Evolutionary conservation across 2,113 vertebrate genomes (phyloP).

Genomic region (Eretmochelys imbricata): DNA sequence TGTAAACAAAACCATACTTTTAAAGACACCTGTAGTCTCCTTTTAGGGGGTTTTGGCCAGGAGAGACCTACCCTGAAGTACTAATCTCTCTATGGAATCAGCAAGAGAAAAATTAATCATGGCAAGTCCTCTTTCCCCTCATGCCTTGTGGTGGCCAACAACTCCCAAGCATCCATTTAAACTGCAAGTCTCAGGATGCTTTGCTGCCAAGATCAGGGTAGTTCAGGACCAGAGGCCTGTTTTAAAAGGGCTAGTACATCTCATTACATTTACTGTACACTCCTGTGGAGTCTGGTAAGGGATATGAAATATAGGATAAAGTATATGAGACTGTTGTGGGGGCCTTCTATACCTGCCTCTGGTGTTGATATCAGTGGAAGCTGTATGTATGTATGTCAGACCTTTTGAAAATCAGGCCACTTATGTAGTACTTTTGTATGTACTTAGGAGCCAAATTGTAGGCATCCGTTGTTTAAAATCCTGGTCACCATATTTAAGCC

Average conservation of each 20-base stretch:
- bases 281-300: not conserved
- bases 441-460: not conserved
- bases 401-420: not conserved
- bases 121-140: not conserved
- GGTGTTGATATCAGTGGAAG: slow-evolving; percentile 18
- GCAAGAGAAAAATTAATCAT: not conserved
- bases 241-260: slow-evolving; percentile 10
- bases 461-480: not conserved
- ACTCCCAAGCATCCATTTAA: not conserved
- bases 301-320: not conserved
- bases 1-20: not conserved
- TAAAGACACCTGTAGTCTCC: not conserved
- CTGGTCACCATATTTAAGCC: not conserved
- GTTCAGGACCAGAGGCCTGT: not conserved
- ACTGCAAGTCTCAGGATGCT: not conserved
- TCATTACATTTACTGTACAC: not conserved
- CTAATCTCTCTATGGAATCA: not conserved
- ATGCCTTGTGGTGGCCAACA: not conserved
- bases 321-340: slow-evolving; percentile 17
- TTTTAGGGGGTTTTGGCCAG: not conserved
- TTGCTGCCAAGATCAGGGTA: not conserved
- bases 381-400: slow-evolving; percentile 21
- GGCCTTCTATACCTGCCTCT: slow-evolving; percentile 17
- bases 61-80: not conserved
- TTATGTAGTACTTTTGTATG: not conserved